Evolutionary conservation across 37 sponge, comb jelly and placozoan species (phyloP).

Genomic region (Aplysina aerophoba): DNA sequence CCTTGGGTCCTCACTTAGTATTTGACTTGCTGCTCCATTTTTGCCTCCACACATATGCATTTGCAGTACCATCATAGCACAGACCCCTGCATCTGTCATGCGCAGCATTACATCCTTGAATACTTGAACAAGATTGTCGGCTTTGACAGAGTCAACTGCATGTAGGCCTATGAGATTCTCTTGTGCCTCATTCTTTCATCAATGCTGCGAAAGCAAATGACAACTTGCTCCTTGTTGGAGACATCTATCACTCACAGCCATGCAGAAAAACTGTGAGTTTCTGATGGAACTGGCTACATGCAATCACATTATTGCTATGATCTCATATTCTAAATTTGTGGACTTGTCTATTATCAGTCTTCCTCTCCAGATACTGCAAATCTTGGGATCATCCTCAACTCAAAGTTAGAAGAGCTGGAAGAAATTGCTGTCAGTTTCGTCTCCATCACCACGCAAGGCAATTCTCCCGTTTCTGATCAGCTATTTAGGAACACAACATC

Average conservation of each 20-base stretch:
- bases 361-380: no score
- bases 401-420: no score
- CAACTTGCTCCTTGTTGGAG: not conserved
- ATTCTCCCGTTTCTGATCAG: not conserved
- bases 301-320: not conserved
- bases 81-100: not conserved
- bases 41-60: slow-evolving; percentile 8
- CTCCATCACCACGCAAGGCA: not conserved
- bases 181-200: slow-evolving; percentile 14
- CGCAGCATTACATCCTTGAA: no score
- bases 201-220: slow-evolving; percentile 5
- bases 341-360: not conserved
- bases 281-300: not conserved
- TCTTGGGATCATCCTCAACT: no score
- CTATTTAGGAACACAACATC: not conserved
- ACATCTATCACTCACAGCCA: not conserved
- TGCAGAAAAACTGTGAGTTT: slow-evolving; percentile 4
- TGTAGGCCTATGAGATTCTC: no score
- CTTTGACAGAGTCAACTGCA: no score
- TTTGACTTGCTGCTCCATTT: slow-evolving; percentile 25
- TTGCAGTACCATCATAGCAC: slow-evolving; percentile 30
- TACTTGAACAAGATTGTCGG: no score
- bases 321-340: not conserved
- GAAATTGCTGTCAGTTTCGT: no score
- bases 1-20: slow-evolving; percentile 2